Percentiles rank a stretch among this genome's conserved stretches.
Conservation (phyloP, 2,113 vertebrate genomes). For the Micronycteris hirsuta region DNA sequence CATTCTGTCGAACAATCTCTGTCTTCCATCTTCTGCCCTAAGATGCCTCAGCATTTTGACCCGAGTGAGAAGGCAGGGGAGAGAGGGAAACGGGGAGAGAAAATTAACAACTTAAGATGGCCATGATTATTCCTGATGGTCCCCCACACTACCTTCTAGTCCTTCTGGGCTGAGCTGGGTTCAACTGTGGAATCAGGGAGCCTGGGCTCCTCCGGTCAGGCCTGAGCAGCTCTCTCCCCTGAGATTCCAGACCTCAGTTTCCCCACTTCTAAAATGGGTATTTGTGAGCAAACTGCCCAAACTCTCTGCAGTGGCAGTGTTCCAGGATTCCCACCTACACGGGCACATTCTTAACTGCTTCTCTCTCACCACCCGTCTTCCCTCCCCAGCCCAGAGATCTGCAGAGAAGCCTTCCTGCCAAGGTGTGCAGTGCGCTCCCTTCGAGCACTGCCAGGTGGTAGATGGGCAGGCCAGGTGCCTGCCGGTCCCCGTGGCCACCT, state of each 20-base stretch:
- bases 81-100: background rate
- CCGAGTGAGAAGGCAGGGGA: background rate
- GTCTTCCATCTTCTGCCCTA: background rate
- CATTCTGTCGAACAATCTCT: background rate
- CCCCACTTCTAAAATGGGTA: background rate
- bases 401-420: background rate
- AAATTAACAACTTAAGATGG: background rate
- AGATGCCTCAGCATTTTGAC: background rate
- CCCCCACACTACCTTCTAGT: background rate
- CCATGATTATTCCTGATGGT: accelerated
- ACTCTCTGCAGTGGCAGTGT: background rate
- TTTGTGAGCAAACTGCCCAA: background rate
- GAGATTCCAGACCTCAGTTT: background rate
- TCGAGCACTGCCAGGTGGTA: conserved; percentile 76
- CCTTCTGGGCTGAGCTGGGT: background rate
- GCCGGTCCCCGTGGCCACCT: conserved; percentile 75
- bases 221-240: background rate
- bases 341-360: background rate
- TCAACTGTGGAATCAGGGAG: background rate
- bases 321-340: background rate
- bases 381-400: background rate
- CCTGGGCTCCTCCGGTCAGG: background rate
- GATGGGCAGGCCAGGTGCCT: conserved; percentile 78
- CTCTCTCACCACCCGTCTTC: background rate
- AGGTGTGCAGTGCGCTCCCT: conserved; percentile 64